Percentiles rank a stretch among this genome's conserved stretches.
Conservation (phyloP, 2,888 invertebrate species). For the Drosophila prostipennis region DNA sequence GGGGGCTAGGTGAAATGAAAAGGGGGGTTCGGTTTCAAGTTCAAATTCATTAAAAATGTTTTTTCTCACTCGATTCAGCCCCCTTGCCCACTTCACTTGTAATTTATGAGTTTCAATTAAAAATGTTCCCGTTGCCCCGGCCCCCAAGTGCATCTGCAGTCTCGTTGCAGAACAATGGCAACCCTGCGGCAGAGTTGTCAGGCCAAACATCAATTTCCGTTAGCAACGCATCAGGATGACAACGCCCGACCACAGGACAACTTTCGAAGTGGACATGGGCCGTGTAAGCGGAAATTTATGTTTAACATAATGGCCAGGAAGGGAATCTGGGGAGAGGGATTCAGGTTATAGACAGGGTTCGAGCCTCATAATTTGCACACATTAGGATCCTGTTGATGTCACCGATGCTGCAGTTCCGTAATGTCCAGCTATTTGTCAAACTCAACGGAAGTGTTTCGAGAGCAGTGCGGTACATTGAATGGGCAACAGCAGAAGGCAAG, state of each 20-base stretch:
- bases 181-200: constrained; percentile 22
- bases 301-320: constrained; percentile 58
- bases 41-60: constrained; percentile 50
- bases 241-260: constrained; percentile 8
- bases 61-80: background rate
- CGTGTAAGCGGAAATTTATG: constrained; percentile 73
- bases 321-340: constrained; percentile 35
- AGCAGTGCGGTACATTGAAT: background rate
- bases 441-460: constrained; percentile 23
- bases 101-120: constrained; percentile 80
- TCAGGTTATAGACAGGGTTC: background rate
- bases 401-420: constrained; percentile 54
- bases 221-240: constrained; percentile 23
- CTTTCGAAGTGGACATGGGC: constrained; percentile 18
- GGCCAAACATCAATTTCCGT: constrained; percentile 55
- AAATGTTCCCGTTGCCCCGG: constrained; percentile 41
- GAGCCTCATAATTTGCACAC: constrained; percentile 63
- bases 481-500: constrained; percentile 2
- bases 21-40: constrained; percentile 24
- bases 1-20: background rate
- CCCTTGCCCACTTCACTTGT: background rate
- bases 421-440: constrained; percentile 68
- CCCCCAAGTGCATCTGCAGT: background rate
- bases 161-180: background rate
- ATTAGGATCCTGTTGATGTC: constrained; percentile 64